Conservation (phyloP, 2,113 vertebrate genomes). For the Orcinus orca region DNA sequence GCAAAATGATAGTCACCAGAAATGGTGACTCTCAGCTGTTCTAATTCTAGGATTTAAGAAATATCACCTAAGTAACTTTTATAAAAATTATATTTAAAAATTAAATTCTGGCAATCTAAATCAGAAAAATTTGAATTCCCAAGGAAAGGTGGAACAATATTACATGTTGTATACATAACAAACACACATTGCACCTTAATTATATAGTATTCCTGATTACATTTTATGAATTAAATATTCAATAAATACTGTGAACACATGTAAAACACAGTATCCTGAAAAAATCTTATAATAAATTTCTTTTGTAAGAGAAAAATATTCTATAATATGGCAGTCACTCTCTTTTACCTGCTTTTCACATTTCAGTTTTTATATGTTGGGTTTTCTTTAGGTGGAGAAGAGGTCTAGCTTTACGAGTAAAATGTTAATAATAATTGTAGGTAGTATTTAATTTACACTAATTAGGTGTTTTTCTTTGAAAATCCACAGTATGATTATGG, state of each 20-base stretch:
- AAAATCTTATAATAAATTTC: background rate
- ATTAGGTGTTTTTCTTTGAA: slow-evolving; percentile 12
- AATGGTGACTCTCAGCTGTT: background rate
- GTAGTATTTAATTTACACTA: background rate
- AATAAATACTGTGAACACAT: background rate
- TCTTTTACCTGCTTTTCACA: background rate
- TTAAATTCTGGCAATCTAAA: background rate
- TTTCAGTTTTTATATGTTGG: slow-evolving; percentile 4
- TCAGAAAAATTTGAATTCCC: slow-evolving; percentile 7
- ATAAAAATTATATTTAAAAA: background rate
- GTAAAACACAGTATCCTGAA: background rate
- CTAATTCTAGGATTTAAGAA: background rate
- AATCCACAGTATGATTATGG: background rate
- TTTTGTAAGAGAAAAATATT: background rate
- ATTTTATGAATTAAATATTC: background rate
- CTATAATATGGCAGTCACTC: background rate
- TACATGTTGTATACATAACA: background rate
- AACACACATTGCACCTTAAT: background rate
- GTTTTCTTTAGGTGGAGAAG: background rate
- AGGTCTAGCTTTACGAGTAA: background rate
- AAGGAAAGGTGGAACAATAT: background rate
- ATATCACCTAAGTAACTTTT: background rate
- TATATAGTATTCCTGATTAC: background rate
- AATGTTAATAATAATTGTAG: background rate
- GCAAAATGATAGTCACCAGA: background rate